Base-by-base conservation (phyloP, 92 coral and sea anemone genomes). In the Isaurus tuberculatus region DNA sequence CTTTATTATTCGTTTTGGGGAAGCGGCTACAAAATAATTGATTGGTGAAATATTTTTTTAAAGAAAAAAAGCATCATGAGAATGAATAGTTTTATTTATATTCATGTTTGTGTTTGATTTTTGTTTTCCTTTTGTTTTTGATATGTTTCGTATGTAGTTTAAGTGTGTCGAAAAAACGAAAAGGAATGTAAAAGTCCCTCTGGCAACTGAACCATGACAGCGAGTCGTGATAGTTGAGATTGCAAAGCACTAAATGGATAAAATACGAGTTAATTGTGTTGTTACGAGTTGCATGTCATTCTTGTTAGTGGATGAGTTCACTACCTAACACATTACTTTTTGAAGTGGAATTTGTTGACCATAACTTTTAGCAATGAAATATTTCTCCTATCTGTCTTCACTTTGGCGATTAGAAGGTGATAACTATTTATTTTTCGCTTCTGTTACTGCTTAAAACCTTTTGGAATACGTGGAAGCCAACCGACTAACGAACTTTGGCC, bases 341-440 rank as follows among this genome's bases (percentile, higher is more conserved):
- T 55, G 5, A 19, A 11, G 19, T n/a, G 5, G 10, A 33, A 57
- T 33, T 67, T 23, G 46, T 36, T 13, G 22, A 16, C 51, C 27
- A 55, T 57, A 16, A 17, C 37, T 27, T 43, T 72, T 16, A 34
- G 27, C 27, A 60, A 13, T 1, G 22, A 23, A 55, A 19, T 55
- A 33, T 40, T 46, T 9, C 58, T 57, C 14, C 68, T 7, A 77
- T 37, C 82, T 36, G 31, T 77, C 13, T 57, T 33, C 28, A 37
- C 82, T 27, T 60, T n/a, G n/a, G 60, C 53, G 82, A 58, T 58
- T 42, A 37, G 58, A 46, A 26, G 53, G 70, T 32, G 82, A 77
- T 77, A 77, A 77, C 51, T 22, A 60, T 7, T 60, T 40, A 58
- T 32, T 57, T 23, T 49, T 36, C 69, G 25, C 70, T 48, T 6